Percentiles rank a stretch among this genome's conserved stretches.
phyloP scores from a whole-genome alignment of 2,113 vertebrate genomes.

The Hippocampus abdominalis region DNA sequence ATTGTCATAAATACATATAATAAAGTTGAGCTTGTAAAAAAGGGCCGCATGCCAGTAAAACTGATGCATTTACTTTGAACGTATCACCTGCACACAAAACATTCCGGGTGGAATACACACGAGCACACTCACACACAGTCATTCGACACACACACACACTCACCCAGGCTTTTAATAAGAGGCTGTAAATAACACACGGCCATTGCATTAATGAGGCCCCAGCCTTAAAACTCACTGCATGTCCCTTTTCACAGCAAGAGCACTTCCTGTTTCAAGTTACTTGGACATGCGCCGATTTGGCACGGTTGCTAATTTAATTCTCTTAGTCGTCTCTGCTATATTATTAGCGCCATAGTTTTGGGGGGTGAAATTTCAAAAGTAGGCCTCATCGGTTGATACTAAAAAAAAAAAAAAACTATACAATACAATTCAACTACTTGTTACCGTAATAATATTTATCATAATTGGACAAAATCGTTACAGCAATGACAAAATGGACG shows the following conservation, averaged over 20 bases:
- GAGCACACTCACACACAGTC: slow-evolving; percentile 5
- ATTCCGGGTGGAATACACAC: slow-evolving; percentile 11
- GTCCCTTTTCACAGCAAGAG: slow-evolving; percentile 45
- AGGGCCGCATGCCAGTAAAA: slow-evolving; percentile 60
- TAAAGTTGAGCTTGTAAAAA: slow-evolving; percentile 70
- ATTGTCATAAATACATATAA: slow-evolving; percentile 81
- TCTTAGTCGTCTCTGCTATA: not conserved
- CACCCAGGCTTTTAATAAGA: slow-evolving; percentile 61
- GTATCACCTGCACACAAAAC: slow-evolving; percentile 49
- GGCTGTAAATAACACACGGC: slow-evolving; percentile 67
- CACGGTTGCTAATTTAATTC: not conserved
- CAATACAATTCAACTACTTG: not conserved
- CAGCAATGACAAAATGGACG: no score
- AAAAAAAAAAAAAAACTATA: not conserved
- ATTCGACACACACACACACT: slow-evolving; percentile 43
- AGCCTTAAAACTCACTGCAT: slow-evolving; percentile 47
- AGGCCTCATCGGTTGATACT: not conserved
- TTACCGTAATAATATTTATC: no score
- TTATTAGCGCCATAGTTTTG: not conserved
- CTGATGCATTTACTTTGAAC: slow-evolving; percentile 40
- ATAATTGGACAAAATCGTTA: not conserved
- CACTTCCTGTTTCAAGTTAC: slow-evolving; percentile 58
- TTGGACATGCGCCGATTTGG: slow-evolving; percentile 31
- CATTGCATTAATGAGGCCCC: slow-evolving; percentile 64
- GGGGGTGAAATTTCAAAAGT: not conserved